Base-by-base conservation (phyloP, 2,888 invertebrate species). In the Sminthurides aquaticus region DNA sequence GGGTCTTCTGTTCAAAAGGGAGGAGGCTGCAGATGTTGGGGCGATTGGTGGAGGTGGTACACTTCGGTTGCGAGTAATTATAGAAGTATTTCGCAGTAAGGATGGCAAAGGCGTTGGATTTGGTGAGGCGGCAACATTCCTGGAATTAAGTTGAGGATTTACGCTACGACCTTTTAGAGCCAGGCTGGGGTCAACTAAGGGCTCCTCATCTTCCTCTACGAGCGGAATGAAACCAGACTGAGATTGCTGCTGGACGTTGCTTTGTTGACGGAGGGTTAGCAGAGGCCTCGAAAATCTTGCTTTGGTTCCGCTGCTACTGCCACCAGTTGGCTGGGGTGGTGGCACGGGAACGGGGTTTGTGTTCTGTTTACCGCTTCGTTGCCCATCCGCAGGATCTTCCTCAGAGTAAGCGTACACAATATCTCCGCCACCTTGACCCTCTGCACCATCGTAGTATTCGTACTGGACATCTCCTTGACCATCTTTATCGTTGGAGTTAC, bases 371-470 rank as follows among this genome's bases (percentile, higher is more conserved):
- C 5, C 22, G n/a, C 20, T 18, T 15, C 5, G 63, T 66, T 67
- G 34, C 34, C 64, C 0, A 28, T n/a, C 49, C 15, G 57, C 22
- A 2, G 27, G 49, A 57, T 67, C 63, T 58, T 73, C 71, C 22
- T 69, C 71, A 5, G 67, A 69, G 29, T 70, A 71, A 22, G 69
- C 69, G 55, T 73, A 72, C 20, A 69, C 66, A 28, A 70, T 57
- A 25, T 73, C 71, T 1, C n/a, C 3, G n/a, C n/a, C n/a, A n/a
- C n/a, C n/a, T n/a, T n/a, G n/a, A 18, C 60, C 61, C 29, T 60
- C 66, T 1, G 67, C 69, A 26, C 70, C 73, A 24, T 71, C 73
- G 43, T 73, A 73, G 54, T 73, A 73, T 58, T 73, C 73, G 57
- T 73, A 73, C 34, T 71, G 71, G 20, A 69, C 64, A n/a, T 73